Evolutionary conservation across 2,113 vertebrate species (phyloP), one percentile per base, ranked within the genome.

Genomic region (Furnarius figulus): DNA sequence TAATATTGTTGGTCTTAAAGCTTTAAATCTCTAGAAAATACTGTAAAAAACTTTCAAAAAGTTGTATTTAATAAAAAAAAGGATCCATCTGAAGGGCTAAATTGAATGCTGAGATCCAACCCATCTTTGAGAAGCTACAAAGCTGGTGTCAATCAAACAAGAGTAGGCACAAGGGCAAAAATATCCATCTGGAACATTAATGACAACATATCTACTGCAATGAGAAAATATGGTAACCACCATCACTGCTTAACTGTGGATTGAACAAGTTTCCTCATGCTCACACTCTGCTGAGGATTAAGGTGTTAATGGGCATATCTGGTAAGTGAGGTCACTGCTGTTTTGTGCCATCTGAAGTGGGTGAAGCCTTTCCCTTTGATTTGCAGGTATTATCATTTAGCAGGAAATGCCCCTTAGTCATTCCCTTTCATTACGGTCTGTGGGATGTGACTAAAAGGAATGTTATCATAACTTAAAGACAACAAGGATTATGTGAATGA

Each of bases 371-470:
- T 75, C 44, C 13, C 19, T 46, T 50, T 80, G 80, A 94, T 83
- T 90, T 63, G 40, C 72, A 78, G 74, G 58, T 79, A 75, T 74
- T 74, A 93, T 46, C 89, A 49, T 83, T 85, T 16, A 93, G 70
- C 61, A 88, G 70, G 56, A 95, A 95, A 87, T 47, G 85, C 93
- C 82, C 89, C 81, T 91, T 75, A 28, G 87, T 80, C 92, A 90
- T 67, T 10, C 61, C 78, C 87, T 96, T 97, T 96, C 93, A 88
- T 95, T 91, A 76, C 2, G 1, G 85, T 35, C 96, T 96, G 88
- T 93, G 95, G 75, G 92, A 94, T 61, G 63, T 94, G 97, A 97
- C 95, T 94, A 88, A 91, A 61, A 85, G 61, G 82, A 97, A 94
- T 88, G 67, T 90, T 96, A 94, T 85, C 94, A 87, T 62, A 92